A percentile compares a stretch with the other conserved stretches of the same genome.
Evolutionary conservation across 35 echinoderm and acorn worm species (phyloP).

Genomic region (Antedon bifida): DNA sequence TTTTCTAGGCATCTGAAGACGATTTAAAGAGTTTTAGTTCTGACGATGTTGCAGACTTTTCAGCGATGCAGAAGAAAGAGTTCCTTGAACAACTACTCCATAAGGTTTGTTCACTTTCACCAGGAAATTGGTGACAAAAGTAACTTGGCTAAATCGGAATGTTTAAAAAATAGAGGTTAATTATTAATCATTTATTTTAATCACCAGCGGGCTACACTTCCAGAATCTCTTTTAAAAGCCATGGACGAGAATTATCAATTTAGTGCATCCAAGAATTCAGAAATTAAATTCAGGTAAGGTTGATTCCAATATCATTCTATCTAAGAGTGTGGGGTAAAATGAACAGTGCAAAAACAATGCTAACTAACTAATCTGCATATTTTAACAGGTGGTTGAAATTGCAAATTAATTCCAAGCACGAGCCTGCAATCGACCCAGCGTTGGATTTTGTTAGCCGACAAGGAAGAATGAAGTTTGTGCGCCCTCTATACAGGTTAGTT

Average conservation of each 20-base stretch:
- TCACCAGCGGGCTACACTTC: constrained; percentile 20
- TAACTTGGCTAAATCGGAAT: no score
- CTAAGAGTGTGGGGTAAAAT: no score
- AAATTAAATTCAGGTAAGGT: constrained; percentile 81
- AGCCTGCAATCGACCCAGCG: constrained; percentile 36
- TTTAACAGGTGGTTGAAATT: constrained; percentile 57
- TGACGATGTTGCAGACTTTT: constrained; percentile 41
- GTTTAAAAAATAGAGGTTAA: no score
- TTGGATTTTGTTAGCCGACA: constrained; percentile 51
- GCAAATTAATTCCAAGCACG: constrained; percentile 34
- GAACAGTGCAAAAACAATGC: no score
- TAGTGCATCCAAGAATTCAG: constrained; percentile 43
- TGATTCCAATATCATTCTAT: not conserved
- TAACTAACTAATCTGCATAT: no score
- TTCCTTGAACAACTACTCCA: constrained; percentile 49
- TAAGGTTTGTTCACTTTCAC: constrained; percentile 63
- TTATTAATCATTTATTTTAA: not conserved
- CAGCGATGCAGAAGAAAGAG: constrained; percentile 57
- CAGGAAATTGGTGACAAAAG: no score
- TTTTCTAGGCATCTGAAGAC: constrained; percentile 21
- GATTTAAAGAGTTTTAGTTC: constrained; percentile 33
- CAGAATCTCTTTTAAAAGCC: constrained; percentile 20
- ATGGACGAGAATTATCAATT: constrained; percentile 59
- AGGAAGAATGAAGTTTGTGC: constrained; percentile 80
- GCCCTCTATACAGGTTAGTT: constrained; percentile 60